Evolutionary conservation across 2,113 vertebrate species (phyloP), one percentile per base, ranked within the genome.

Genomic region (Struthio camelus): DNA sequence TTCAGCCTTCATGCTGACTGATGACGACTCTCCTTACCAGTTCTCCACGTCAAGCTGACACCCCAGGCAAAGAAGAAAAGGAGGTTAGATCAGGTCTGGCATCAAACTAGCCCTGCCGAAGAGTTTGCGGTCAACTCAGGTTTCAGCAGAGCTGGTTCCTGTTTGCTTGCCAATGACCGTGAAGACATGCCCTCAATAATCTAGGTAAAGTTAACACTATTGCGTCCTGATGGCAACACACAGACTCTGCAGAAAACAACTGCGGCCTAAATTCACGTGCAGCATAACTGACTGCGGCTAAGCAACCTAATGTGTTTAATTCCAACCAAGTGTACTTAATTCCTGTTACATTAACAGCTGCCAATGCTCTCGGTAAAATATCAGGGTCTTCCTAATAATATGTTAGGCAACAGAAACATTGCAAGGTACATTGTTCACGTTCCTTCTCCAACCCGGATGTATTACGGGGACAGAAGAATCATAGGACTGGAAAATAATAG

Each of bases 241-340:
- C 32, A 42, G 67, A 65, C 32, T 11, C 42, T 25, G 42, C 58
- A 40, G 54, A 69, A 58, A 36, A 70, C 24, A 30, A 38, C 38
- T 27, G 13, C 2, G 19, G n/a, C 13, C 38, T 27, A 38, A 17
- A 30, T 65, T 27, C 38, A 61, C 0, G 0, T 0, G 1, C 66
- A 65, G 17, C 11, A 7, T 12, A 25, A 64, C 11, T 1, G 30
- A 36, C 15, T 3, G 4, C 46, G 62, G 80, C 40, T 62, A 48
- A 24, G 14, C 59, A n/a, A 18, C 9, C 48, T 58, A 62, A 85
- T 17, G 14, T 5, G 32, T 51, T 51, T 8, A 20, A 69, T 40
- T 28, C 19, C 53, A n/a, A 18, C 9, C 48, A 64, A 69, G 81
- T 24, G 14, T 6, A 38, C 46, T 51, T 8, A 24, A 69, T 40